Evolutionary conservation across 2,888 invertebrate species (phyloP), one percentile per base, ranked within the genome.

Genomic region (Eupithecia exiguata): DNA sequence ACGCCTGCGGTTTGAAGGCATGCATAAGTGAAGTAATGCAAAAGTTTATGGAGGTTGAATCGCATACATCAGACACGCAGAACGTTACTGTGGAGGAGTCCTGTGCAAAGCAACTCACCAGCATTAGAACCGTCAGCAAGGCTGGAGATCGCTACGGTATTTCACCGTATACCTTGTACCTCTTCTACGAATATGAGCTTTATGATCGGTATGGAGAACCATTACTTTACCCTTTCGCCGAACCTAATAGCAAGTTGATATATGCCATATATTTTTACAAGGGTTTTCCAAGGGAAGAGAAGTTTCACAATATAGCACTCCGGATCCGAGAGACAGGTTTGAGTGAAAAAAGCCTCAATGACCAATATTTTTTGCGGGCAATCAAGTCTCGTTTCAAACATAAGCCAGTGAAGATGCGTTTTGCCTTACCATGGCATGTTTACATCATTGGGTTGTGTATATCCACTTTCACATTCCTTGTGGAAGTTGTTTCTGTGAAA

Each of bases 231-330:
- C 18, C 65, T 3, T 83, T 90, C 61, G 35, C 72, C 0, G 77
- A 79, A 9, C 88, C 89, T 0, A 78, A 85, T 10, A 81, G 82
- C 7, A 88, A 88, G 70, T 71, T 88, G 3, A 82, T 90, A 5
- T 90, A 88, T 67, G 84, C 85, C 1, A 86, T 88, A 21, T 92
- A 85, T 58, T 78, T 89, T 7, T 86, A 88, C 68, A 91, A 91
- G 77, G 92, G 91, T 0, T 92, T 92, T 72, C 91, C 91, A 3
- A 74, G 87, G 49, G 10, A 74, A 0, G 71, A 84, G 0, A 79
- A 77, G 14, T 69, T 91, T 7, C 79, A 86, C 25, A 9, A 49
- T 1, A 76, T 81, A 5, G 77, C 84, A 1, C 75, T 91, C 0
- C 77, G 82, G 4, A 68, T 92, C 12, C 81, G 85, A 58, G 91